phyloP scores from a whole-genome alignment of 1,140 invertebrate species.

The Pachyrhynchus sulphureomaculatus region DNA sequence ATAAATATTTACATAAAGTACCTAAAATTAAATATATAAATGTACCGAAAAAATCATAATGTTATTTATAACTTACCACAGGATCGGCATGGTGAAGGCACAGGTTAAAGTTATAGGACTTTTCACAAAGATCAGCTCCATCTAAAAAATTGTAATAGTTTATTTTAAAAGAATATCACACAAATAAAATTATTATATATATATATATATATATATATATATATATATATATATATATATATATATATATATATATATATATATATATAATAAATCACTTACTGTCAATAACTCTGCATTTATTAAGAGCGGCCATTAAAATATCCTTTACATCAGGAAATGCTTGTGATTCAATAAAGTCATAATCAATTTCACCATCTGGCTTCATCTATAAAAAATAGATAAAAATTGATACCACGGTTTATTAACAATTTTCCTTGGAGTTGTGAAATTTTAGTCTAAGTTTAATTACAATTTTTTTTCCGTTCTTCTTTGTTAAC shows the following conservation, averaged over 20 bases:
- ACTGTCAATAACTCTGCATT: slow-evolving; percentile 38
- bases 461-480: too few species aligned
- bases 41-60: neutral
- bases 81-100: slow-evolving; percentile 37
- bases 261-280: slow-evolving; percentile 3
- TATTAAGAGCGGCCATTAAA: slow-evolving; percentile 32
- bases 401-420: neutral
- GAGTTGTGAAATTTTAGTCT: neutral
- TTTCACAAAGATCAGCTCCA: slow-evolving; percentile 34
- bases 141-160: slow-evolving; percentile 30
- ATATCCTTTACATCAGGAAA: slow-evolving; percentile 35
- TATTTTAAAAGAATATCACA: slow-evolving; percentile 3
- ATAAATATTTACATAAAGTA: too few species aligned
- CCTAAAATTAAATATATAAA: slow-evolving; percentile 5
- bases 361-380: slow-evolving; percentile 35
- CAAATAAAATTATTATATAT: too few species aligned
- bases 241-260: too few species aligned
- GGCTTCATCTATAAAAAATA: slow-evolving; percentile 33
- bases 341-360: slow-evolving; percentile 32
- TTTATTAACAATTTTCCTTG: neutral
- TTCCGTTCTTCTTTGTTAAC: too few species aligned
- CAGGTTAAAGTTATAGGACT: slow-evolving; percentile 38
- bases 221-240: too few species aligned
- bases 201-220: too few species aligned
- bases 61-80: slow-evolving; percentile 28